Base-by-base conservation (phyloP, 2,888 invertebrate species). In the Lithodes maja region DNA sequence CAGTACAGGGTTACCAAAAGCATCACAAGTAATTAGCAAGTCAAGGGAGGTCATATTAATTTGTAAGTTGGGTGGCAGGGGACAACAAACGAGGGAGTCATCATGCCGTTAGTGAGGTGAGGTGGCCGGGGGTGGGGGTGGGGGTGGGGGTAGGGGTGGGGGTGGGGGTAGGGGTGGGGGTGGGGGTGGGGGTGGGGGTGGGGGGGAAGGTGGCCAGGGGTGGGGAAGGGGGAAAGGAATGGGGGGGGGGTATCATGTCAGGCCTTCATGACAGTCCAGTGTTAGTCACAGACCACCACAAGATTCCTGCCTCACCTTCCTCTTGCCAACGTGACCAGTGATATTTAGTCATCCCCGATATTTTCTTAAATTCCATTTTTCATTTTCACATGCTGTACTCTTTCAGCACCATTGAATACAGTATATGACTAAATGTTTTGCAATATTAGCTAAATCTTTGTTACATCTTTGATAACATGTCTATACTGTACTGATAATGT, bases 311-410 rank as follows among this genome's bases (percentile, higher is more conserved):
- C 88, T 89, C 88, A 89, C 88, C 88, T 88, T 84, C 86, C 86
- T 86, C 71, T 75, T 55, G 74, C 88, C 88, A 81, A 83, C 88
- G 80, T 81, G 85, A 89, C 88, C 88, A 89, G 88, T 89, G 88
- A 89, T 89, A 89, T 89, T 85, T 84, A 50, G 52, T 49, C 3
- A 86, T 33, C 75, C 33, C 33, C 55, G 68, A 52, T 33, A 33
- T 33, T 33, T 33, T 33, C 33, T 33, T 33, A 33, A 33, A 33
- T 33, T 33, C 33, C 33, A 33, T 33, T 33, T 33, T 33, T 33
- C 33, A 33, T 33, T 33, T 33, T 33, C 33, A 33, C 33, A 33
- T 33, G 33, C 33, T 33, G 33, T 33, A 33, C 33, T 33, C 33
- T 33, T 33, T 33, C 33, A 33, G 33, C 33, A 33, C 33, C 33